These are phyloP conservation scores for Taenaris catops DNA, from an alignment of 2,888 invertebrate species.

Conservation along the genomic window DNA sequence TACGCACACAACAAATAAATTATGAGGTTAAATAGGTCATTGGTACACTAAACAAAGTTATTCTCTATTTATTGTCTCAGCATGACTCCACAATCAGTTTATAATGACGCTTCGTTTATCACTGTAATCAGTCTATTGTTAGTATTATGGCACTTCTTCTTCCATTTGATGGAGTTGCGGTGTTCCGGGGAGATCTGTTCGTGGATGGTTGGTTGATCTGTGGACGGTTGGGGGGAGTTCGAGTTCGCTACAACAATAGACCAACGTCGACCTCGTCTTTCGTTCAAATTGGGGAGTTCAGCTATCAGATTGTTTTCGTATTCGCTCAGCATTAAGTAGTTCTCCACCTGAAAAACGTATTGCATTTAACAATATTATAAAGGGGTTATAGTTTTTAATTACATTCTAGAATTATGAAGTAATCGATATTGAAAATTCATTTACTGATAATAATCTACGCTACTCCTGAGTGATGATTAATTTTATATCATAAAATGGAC, in stretches of 20 bases:
- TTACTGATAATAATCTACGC: too few relatives aligned
- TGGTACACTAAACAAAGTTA: slow-evolving; percentile 49
- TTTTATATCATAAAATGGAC: too few relatives aligned
- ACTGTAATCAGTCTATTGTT: slow-evolving; percentile 86
- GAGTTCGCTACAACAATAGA: slow-evolving; percentile 81
- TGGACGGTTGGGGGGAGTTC: slow-evolving; percentile 40
- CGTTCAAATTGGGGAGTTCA: slow-evolving; percentile 86
- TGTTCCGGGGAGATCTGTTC: slow-evolving; percentile 55
- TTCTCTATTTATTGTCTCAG: slow-evolving; percentile 61
- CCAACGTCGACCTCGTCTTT: slow-evolving; percentile 86
- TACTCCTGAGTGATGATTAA: too few relatives aligned
- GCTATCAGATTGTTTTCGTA: slow-evolving; percentile 92
- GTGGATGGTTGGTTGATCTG: slow-evolving; percentile 44
- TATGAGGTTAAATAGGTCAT: slow-evolving; percentile 75
- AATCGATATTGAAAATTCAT: too few relatives aligned
- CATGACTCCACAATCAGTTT: slow-evolving; percentile 50
- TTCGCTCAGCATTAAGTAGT: slow-evolving; percentile 91
- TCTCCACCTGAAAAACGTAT: slow-evolving; percentile 82
- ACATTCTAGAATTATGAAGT: too few relatives aligned
- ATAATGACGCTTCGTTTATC: slow-evolving; percentile 87
- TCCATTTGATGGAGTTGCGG: slow-evolving; percentile 61
- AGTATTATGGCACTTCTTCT: slow-evolving; percentile 74
- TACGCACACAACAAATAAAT: slow-evolving; percentile 77
- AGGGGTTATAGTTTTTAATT: too few relatives aligned
- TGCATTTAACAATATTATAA: too few relatives aligned